These are phyloP conservation scores for Potorous gilbertii DNA, from an alignment of 2,797 vertebrate genomes.

Conservation along the genomic window DNA sequence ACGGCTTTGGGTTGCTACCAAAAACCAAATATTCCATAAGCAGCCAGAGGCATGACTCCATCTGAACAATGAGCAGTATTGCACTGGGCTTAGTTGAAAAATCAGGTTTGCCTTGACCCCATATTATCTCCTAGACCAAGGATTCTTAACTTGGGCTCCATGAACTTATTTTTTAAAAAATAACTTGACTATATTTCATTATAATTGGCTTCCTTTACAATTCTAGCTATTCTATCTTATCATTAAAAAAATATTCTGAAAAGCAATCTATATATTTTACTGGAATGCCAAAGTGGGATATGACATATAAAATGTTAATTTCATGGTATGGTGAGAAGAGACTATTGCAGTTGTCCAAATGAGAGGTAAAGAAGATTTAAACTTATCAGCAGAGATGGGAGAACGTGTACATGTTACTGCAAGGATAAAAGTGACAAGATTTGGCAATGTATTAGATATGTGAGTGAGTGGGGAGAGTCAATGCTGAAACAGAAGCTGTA, in stretches of 20 bases:
- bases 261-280: not conserved
- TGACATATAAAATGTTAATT: not conserved
- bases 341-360: not conserved
- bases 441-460: not conserved
- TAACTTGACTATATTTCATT: not conserved
- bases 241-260: not conserved
- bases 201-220: not conserved
- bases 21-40: not conserved
- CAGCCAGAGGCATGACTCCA: not conserved
- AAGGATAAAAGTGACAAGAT: not conserved
- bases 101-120: not conserved
- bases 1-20: not conserved
- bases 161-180: not conserved
- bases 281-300: not conserved
- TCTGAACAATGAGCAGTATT: not conserved
- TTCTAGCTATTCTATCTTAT: not conserved
- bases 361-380: not conserved
- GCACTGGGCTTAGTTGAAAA: not conserved
- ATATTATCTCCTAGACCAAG: not conserved
- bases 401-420: not conserved
- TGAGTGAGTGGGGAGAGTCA: not conserved
- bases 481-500: not conserved
- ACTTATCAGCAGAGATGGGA: not conserved
- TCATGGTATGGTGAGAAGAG: not conserved
- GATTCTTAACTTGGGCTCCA: not conserved